phyloP scores from a whole-genome alignment of 2,888 invertebrate species.

The Galerucella nymphaeae region DNA sequence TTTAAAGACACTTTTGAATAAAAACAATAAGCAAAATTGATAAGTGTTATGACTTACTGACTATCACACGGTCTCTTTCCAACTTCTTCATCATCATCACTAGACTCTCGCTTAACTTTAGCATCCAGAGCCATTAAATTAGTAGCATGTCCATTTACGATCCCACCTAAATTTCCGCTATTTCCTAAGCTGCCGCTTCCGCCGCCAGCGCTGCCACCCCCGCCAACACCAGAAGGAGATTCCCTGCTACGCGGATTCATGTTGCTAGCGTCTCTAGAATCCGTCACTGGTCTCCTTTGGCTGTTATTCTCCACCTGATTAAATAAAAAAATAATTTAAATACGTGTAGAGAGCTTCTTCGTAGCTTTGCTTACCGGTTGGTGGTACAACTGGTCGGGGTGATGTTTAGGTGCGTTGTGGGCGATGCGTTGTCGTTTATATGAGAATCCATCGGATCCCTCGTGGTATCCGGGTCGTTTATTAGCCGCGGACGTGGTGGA shows the following conservation, averaged over 20 bases:
- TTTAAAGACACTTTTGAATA: no score
- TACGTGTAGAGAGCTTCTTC: background rate
- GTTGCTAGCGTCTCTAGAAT: slow-evolving; percentile 65
- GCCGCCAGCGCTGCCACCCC: background rate
- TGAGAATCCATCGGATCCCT: slow-evolving; percentile 66
- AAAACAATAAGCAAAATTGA: no score
- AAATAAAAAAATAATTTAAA: background rate
- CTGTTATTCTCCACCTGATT: slow-evolving; percentile 55
- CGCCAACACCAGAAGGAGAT: slow-evolving; percentile 25
- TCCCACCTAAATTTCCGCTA: slow-evolving; percentile 19
- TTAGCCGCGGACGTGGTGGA: slow-evolving; percentile 68
- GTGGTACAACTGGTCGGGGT: slow-evolving; percentile 53
- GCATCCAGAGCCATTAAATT: slow-evolving; percentile 48
- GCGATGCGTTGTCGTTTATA: slow-evolving; percentile 82
- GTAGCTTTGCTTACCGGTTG: slow-evolving; percentile 58
- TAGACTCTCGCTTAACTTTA: slow-evolving; percentile 53
- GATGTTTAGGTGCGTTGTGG: slow-evolving; percentile 69
- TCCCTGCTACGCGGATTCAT: slow-evolving; percentile 62
- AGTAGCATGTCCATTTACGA: slow-evolving; percentile 33
- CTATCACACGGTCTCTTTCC: slow-evolving; percentile 62
- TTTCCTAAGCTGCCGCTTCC: background rate
- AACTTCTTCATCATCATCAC: slow-evolving; percentile 56
- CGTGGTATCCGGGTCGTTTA: slow-evolving; percentile 71
- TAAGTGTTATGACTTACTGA: slow-evolving; percentile 44
- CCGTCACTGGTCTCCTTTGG: slow-evolving; percentile 62